phyloP scores from a whole-genome alignment of 2,797 vertebrate species.

The Paratrypauchen microcephalus region DNA sequence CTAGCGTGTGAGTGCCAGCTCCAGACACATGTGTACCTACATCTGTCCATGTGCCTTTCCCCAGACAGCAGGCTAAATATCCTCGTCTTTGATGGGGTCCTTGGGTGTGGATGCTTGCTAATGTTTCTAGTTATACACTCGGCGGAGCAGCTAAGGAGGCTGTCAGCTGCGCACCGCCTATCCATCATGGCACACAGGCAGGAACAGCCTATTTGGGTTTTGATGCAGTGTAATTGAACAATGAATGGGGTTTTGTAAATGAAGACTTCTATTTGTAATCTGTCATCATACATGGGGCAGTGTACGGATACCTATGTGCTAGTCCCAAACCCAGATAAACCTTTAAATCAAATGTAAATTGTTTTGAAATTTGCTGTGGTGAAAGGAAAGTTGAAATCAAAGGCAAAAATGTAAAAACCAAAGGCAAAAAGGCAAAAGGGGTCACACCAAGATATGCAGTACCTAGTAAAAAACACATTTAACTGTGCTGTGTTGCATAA shows the following conservation, averaged over 20 bases:
- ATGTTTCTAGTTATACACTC: slow-evolving; percentile 82
- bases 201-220: slow-evolving; percentile 3
- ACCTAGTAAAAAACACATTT: no score
- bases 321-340: not conserved
- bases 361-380: slow-evolving; percentile 32
- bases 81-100: slow-evolving; percentile 78
- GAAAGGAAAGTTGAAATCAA: no score
- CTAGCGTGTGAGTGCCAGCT: slow-evolving; percentile 17
- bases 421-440: no score
- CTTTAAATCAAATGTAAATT: not conserved
- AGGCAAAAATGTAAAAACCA: no score
- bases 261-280: not conserved
- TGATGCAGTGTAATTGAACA: slow-evolving; percentile 1
- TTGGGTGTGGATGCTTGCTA: slow-evolving; percentile 75
- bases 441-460: no score
- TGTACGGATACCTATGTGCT: not conserved
- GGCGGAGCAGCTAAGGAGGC: slow-evolving; percentile 74
- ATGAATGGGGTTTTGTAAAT: not conserved
- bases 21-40: slow-evolving; percentile 28
- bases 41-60: slow-evolving; percentile 18
- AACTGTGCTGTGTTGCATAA: no score
- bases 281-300: not conserved
- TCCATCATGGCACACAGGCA: slow-evolving; percentile 12
- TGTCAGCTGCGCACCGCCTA: slow-evolving; percentile 61
- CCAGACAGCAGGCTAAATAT: slow-evolving; percentile 46